These are phyloP conservation scores for Cerastoderma edule DNA, from an alignment of 2,888 invertebrate species.

Conservation along the genomic window DNA sequence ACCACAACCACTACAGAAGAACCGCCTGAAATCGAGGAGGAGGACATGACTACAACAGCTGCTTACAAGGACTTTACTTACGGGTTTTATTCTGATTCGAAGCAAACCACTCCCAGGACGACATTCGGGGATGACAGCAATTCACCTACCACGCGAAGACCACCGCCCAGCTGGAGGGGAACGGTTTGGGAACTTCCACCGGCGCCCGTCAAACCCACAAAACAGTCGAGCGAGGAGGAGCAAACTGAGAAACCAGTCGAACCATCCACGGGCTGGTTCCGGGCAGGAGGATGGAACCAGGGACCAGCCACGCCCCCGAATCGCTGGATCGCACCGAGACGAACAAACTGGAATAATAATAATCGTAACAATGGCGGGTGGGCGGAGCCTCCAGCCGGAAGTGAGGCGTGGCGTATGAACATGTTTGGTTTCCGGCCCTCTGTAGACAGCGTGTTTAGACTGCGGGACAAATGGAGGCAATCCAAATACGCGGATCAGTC, in stretches of 20 bases:
- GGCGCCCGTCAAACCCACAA: conserved; percentile 10
- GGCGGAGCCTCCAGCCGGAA: conserved; percentile 5
- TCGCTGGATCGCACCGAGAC: conserved; percentile 1
- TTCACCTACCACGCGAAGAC: background rate
- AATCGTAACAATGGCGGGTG: conserved; percentile 6
- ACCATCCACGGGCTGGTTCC: background rate
- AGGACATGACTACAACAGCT: conserved; percentile 16
- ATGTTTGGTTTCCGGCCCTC: conserved; percentile 12
- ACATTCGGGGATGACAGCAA: background rate
- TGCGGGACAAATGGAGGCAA: conserved; percentile 9
- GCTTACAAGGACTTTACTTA: background rate
- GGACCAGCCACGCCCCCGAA: background rate
- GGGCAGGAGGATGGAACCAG: background rate
- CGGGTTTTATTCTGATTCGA: background rate
- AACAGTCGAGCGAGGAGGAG: background rate
- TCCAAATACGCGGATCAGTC: background rate
- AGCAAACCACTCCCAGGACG: background rate
- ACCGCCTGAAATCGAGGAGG: too few relatives aligned
- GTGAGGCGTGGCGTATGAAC: conserved; percentile 4
- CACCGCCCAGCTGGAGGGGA: conserved; percentile 18
- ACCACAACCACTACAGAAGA: conserved; percentile 11
- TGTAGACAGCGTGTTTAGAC: conserved; percentile 10
- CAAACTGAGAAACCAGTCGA: background rate
- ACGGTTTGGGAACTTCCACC: conserved; percentile 22
- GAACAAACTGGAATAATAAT: conserved; percentile 8